Evolutionary conservation across 2,113 vertebrate genomes (phyloP), one percentile per base, ranked within the genome.

Genomic region (Oenanthe melanoleuca): DNA sequence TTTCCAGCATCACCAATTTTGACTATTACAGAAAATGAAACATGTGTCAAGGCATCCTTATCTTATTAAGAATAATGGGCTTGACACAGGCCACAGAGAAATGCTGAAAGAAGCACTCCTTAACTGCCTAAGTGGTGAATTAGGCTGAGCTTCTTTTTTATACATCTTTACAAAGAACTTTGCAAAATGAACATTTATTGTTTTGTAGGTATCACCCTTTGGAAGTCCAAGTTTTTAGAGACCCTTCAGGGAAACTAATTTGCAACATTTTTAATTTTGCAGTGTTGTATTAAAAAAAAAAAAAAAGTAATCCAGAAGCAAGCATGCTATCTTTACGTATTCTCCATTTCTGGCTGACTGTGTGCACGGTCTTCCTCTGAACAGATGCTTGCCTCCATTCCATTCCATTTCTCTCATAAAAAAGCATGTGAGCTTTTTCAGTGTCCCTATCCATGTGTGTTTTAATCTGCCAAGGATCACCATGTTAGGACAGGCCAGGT

Each of bases 21-120:
- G 37, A 70, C 77, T 95, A 38, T 83, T 95, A 70, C 16, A 89
- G 83, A 91, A 94, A 93, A 95, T 69, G 66, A 93, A 93, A 57
- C 44, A 45, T 78, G 34, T 92, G 57, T 86, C 33, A 49, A 88
- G 63, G 34, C 52, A 47, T 83, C 50, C 33, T 89, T 94, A 91
- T 84, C 78, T 63, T 86, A 82, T 83, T 88, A 78, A 88, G 80
- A 90, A 47, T 91, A 95, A 93, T 85, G 49, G 86, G 61, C 34
- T 80, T 91, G 94, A 81, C 60, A 78, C 6, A 33, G 82, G 83
- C 37, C 50, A 34, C n/a, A 60, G 56, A 91, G n/a, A 53, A 80
- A n/a, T 86, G 80, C 91, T 84, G 38, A n/a, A 83, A 64, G 72
- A 89, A 89, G 37, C 13, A 25, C 22, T 92, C 69, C 45, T 55